Base-by-base conservation (phyloP, 2,113 vertebrate genomes). In the Morone chrysops region DNA sequence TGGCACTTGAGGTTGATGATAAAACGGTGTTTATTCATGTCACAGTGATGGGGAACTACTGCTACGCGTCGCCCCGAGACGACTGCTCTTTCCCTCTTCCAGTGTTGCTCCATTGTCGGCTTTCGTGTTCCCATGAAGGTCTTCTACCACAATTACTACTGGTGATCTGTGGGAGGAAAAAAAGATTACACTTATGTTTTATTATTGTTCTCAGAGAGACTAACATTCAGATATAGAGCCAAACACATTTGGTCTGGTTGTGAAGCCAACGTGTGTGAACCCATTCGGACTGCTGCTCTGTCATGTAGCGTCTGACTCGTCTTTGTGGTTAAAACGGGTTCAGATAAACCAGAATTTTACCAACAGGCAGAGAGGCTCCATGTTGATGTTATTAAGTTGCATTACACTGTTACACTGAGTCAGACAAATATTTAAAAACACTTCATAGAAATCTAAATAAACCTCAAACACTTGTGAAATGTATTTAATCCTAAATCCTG, bases 141-240 rank as follows among this genome's bases (percentile, higher is more conserved):
- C n/a, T 56, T 10, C 20, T 20, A 22, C 38, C 31, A 11, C 38
- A 1, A 8, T 62, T 62, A 81, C 59, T 77, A 75, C 76, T 83
- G 54, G 10, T 70, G 69, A 66, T 62, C 91, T 92, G 81, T 62
- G 70, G 63, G 38, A n/a, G 0, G 25, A 41, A 13, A n/a, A 25
- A 12, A 10, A 43, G 11, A 61, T 0, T 0, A 40, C 9, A 54
- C 13, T 22, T 6, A 4, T 22, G n/a, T 5, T 8, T 20, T 53
- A 7, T 17, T 50, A 54, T 20, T n/a, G 9, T 53, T 63, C 1
- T 59, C 20, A 25, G 20, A 38, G 3, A 59, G 18, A 67, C 6
- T 11, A 11, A 43, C 47, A 41, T 12, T 51, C 0, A 13, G 38
- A 17, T 1, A 7, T 4, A 56, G 8, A 59, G 38, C 16, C 41